These are phyloP conservation scores for Charanyca ferruginea DNA, from an alignment of 2,888 invertebrate species.

Conservation along the genomic window DNA sequence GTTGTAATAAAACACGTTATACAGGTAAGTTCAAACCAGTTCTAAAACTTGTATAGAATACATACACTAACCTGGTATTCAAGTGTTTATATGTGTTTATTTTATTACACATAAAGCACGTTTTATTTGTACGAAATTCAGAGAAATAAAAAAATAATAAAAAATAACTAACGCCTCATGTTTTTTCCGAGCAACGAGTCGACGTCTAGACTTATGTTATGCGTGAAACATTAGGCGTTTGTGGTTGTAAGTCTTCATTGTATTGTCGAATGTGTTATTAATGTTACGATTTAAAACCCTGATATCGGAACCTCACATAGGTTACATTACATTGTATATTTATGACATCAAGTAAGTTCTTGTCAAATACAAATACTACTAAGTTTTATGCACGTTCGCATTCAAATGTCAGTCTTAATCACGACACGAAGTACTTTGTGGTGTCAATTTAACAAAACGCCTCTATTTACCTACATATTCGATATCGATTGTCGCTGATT, in stretches of 20 bases:
- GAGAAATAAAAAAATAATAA: conserved; percentile 50
- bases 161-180: conserved; percentile 56
- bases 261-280: too few species aligned
- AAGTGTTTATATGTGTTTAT: conserved; percentile 44
- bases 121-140: conserved; percentile 39
- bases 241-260: too few species aligned
- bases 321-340: too few species aligned
- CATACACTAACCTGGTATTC: conserved; percentile 58
- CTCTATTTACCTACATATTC: too few species aligned
- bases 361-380: too few species aligned
- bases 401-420: too few species aligned
- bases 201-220: conserved; percentile 8
- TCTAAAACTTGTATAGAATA: conserved; percentile 59
- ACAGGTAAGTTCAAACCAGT: conserved; percentile 64
- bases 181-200: conserved; percentile 52
- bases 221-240: conserved; percentile 35
- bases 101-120: conserved; percentile 43
- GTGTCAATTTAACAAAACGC: too few species aligned
- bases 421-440: too few species aligned
- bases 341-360: too few species aligned
- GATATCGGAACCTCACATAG: not conserved
- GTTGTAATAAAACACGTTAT: conserved; percentile 64
- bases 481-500: too few species aligned
- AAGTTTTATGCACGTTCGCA: too few species aligned
- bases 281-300: not conserved